Evolutionary conservation across 2,888 invertebrate species (phyloP), one percentile per base, ranked within the genome.

Genomic region (Suillia variegata): DNA sequence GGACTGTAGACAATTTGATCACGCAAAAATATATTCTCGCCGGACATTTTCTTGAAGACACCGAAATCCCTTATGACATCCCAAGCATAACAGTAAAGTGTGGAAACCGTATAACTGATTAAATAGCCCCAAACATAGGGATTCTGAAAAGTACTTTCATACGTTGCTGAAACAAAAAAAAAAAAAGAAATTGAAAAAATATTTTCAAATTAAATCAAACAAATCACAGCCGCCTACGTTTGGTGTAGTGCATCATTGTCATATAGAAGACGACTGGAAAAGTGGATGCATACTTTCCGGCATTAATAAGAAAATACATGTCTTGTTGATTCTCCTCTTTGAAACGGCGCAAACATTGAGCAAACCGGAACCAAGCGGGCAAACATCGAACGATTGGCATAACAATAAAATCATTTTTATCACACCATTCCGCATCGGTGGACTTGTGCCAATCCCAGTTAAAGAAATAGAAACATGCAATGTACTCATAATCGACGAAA

Each of bases 41-140:
- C 93, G 1, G 93, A 90, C 66, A 91, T 92, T 52, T 89, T 87
- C 75, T 94, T 94, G 73, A 97, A 89, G 55, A 98, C 84, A 0
- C 97, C 96, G 96, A 98, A 99, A 84, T 99, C 98, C 91, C 96
- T 93, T 81, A 93, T 91, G 26, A 98, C 89, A 82, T 98, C 98
- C 98, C 98, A 98, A 4, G 92, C 88, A 80, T 95, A 94, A 0
- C 97, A 94, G 81, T 98, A 99, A 57, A 92, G 86, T 0, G 97
- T 96, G 59, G 93, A 94, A 12, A 96, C 81, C 15, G 96, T 77
- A 72, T 90, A 89, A 59, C 91, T 88, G 13, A 86, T 84, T 60
- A 98, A 86, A 93, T 96, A 97, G 52, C 92, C 83, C 85, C 93
- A 93, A 56, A 94, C 87, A 83, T 88, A 94, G 31, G 93, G 92